Base-by-base conservation (phyloP, 2,797 vertebrate species). In the Sebastes vulpes region DNA sequence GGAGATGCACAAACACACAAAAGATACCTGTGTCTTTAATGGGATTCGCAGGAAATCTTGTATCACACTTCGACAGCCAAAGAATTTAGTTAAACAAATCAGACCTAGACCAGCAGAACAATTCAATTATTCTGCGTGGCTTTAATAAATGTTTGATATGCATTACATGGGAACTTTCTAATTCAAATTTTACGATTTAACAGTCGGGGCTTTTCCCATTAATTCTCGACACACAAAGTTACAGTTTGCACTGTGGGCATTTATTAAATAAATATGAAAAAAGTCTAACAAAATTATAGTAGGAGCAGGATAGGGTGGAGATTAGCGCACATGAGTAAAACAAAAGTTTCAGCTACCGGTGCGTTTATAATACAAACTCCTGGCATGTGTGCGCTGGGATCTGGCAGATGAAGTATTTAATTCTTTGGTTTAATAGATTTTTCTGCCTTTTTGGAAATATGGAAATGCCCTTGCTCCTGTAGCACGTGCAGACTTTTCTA, bases 131-230 rank as follows among this genome's bases (percentile, higher is more conserved):
- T 97, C 96, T 94, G 96, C 93, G 80, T 90, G 90, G 96, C 96
- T 97, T 97, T 98, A 98, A 98, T 98, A 97, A 97, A 97, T 97
- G 96, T 97, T 97, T 96, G 96, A 96, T 95, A 95, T 97, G 96
- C 96, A 96, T 97, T 97, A 97, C 96, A 97, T 96, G 96, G 96
- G 92, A 95, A 92, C 84, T 87, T 91, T 87, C 89, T 97, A 97
- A 98, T 98, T 97, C 97, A 96, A 96, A 97, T 97, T 97, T 97
- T 97, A 97, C 97, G 95, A 97, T 97, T 97, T 97, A 97, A 97
- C 97, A 96, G 96, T 97, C 94, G 83, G 94, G 95, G 96, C 96
- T 90, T 97, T 97, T 97, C 96, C 96, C 96, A 97, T 98, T 97
- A 97, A 97, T 96, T 96, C 96, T 96, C 90, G 88, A 96, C 96